Percentiles rank a stretch among this genome's conserved stretches.
Evolutionary conservation across 2,888 invertebrate species (phyloP).

Genomic region (Himalopsyche tibetana): DNA sequence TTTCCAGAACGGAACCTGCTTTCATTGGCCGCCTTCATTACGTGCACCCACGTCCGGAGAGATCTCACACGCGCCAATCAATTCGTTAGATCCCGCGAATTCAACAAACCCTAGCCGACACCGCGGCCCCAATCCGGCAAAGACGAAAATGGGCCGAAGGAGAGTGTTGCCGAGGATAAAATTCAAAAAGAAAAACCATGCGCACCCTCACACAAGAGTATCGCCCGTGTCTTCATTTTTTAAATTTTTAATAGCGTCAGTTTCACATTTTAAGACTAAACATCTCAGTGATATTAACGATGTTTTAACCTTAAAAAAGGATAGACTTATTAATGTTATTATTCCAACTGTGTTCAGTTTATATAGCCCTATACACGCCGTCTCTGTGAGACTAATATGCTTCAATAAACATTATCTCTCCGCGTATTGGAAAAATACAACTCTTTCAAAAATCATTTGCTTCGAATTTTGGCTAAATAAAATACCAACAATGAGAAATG

Average conservation of each 20-base stretch:
- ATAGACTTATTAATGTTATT: conserved; percentile 20
- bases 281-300: conserved; percentile 26
- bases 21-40: conserved; percentile 16
- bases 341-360: conserved; percentile 15
- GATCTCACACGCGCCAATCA: not conserved
- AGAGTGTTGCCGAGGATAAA: conserved; percentile 58
- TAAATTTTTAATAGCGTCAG: conserved; percentile 23
- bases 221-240: conserved; percentile 48
- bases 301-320: conserved; percentile 3
- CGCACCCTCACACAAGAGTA: not conserved
- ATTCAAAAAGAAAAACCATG: conserved; percentile 58
- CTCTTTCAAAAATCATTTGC: not conserved
- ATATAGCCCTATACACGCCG: not conserved
- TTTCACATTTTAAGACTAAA: conserved; percentile 16
- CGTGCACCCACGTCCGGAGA: not conserved
- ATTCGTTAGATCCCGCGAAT: not conserved
- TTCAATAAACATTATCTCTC: not conserved
- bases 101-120: conserved; percentile 12
- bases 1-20: conserved; percentile 18
- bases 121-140: conserved; percentile 22
- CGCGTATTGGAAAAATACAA: not conserved
- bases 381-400: conserved; percentile 2
- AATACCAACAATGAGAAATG: not conserved
- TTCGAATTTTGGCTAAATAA: not conserved
- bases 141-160: conserved; percentile 51